phyloP scores from a whole-genome alignment of 2,888 invertebrate species.

The Euclidia mi region DNA sequence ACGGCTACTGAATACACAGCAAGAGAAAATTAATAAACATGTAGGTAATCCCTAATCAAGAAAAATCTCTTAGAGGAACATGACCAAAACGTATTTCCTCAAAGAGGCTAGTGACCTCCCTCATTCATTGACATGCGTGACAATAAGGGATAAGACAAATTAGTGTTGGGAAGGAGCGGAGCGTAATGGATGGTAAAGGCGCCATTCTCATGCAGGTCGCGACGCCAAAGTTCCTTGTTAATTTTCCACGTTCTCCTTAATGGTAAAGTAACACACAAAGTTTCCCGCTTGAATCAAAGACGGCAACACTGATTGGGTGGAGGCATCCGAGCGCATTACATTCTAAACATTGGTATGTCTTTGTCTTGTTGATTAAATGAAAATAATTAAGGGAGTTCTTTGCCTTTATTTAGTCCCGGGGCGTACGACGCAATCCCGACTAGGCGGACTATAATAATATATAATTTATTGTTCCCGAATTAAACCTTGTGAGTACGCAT shows the following conservation, averaged over 20 bases:
- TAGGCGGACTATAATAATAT: conserved; percentile 12
- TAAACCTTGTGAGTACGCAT: conserved; percentile 3
- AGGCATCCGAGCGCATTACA: conserved; percentile 61
- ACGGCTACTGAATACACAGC: not conserved
- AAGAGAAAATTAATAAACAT: conserved; percentile 19
- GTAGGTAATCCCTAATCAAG: conserved; percentile 25
- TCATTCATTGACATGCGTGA: conserved; percentile 68
- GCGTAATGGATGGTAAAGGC: conserved; percentile 67
- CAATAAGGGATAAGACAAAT: conserved; percentile 69
- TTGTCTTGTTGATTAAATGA: conserved; percentile 60
- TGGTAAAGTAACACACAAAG: conserved; percentile 85
- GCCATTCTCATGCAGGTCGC: conserved; percentile 81
- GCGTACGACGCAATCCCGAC: conserved; percentile 19
- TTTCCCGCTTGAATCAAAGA: conserved; percentile 73
- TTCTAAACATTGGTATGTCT: conserved; percentile 60
- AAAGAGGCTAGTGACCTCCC: conserved; percentile 33
- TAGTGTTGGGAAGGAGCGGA: conserved; percentile 57
- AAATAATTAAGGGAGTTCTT: conserved; percentile 57
- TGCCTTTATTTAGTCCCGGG: conserved; percentile 38
- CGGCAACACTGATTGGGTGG: conserved; percentile 71
- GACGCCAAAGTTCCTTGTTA: conserved; percentile 75
- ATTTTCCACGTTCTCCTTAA: conserved; percentile 82
- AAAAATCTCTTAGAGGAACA: conserved; percentile 39
- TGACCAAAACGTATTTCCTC: conserved; percentile 46
- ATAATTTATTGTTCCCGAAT: conserved; percentile 16